Evolutionary conservation across 2,113 vertebrate species (phyloP), one percentile per base, ranked within the genome.

Genomic region (Lathamus discolor): DNA sequence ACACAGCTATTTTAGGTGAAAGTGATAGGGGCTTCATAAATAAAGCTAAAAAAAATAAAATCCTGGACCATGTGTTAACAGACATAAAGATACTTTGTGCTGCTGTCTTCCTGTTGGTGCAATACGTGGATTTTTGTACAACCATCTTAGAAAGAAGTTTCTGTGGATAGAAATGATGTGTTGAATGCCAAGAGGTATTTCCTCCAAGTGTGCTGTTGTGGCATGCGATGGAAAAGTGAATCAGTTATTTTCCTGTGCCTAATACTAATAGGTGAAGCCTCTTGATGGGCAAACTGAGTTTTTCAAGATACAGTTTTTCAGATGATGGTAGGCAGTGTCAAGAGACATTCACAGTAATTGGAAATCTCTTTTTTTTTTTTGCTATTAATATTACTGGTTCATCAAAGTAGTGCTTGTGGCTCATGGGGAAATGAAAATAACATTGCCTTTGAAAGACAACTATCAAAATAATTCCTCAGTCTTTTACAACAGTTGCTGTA

Each of bases 151-250:
- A 72, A 83, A 52, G 57, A 66, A 57, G 25, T 33, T 77, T 28
- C 43, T 82, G 35, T 49, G 27, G 15, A 17, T 23, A 49, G 9
- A 31, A 76, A 27, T 72, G 28, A 17, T 19, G 7, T 27, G 20
- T 41, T 48, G 23, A 44, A n/a, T 18, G 35, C 44, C 63, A 64
- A 29, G 35, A 63, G 23, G 19, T 11, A 16, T 62, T 55, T 8
- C 33, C 37, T 73, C 14, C 15, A n/a, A 68, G 22, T 0, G 0
- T 55, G 15, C 6, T 22, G 3, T 27, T 59, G 35, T 33, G 37
- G 17, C 31, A 51, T 22, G 17, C 1, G 1, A 69, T 1, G 2
- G 28, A 70, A 23, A 15, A 39, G 44, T 15, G 24, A 44, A n/a
- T 11, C 22, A 31, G 13, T 74, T 46, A 33, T 35, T 41, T 86